Evolutionary conservation across 2,888 invertebrate species (phyloP), one percentile per base, ranked within the genome.

Genomic region (Heliconius ethilla): DNA sequence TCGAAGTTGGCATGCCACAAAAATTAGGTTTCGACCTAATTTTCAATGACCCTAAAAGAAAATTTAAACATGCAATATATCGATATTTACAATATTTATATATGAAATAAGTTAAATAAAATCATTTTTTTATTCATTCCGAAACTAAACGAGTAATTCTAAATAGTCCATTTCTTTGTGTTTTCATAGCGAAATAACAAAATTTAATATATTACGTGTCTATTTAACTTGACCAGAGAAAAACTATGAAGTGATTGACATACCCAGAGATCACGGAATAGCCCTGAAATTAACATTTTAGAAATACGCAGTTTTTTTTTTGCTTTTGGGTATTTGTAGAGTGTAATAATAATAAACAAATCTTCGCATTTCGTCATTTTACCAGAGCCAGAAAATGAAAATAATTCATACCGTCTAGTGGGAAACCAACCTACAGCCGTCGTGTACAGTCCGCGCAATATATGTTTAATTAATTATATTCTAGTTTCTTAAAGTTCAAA

Each of bases 21-120:
- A 59, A 59, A 72, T 59, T 59, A 25, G 13, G n/a, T 59, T 59
- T 59, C 59, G 72, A 72, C 72, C 59, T n/a, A 37, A n/a, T 72
- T 72, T 72, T 15, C 13, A 22, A 33, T 59, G 13, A 70, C 15
- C 9, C 33, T 59, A n/a, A 7, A n/a, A 33, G n/a, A 33, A 59
- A 59, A 22, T 45, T 55, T 13, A 51, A 69, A 69, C 15, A 51
- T 22, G 15, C 45, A 45, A 45, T 18, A 45, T 6, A 13, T 45
- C 45, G 15, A 45, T 18, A 45, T 45, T 45, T 45, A 6, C 6
- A 6, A 45, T 45, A 45, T 15, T 45, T 45, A 15, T 1, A 45
- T 45, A 15, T 45, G 1, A 45, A 45, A 45, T 45, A 45, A 40
- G 0, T 40, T 40, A 4, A 40, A 4, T 13, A 40, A 40, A 40